Percentiles rank a stretch among this genome's conserved stretches.
Evolutionary conservation across 1,140 invertebrate species (phyloP).

Genomic region (Chelonus insularis): DNA sequence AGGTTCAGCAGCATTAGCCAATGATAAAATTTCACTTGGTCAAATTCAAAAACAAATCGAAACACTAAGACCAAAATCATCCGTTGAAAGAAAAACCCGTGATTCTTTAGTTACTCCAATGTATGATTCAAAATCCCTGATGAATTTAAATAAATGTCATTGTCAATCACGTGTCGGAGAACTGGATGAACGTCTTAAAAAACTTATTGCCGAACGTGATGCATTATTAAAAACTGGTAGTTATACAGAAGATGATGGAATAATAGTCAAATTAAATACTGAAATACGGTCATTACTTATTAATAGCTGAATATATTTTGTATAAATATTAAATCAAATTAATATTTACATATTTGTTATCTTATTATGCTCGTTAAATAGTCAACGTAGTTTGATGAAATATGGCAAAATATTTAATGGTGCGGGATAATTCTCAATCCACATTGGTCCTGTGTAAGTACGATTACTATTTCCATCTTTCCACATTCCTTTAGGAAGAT

Average conservation of each 20-base stretch:
- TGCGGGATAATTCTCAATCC: slow-evolving; percentile 70
- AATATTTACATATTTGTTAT: background rate
- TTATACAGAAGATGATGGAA: slow-evolving; percentile 53
- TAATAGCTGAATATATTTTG: slow-evolving; percentile 27
- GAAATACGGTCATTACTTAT: slow-evolving; percentile 47
- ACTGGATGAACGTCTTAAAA: slow-evolving; percentile 40
- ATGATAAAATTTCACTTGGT: slow-evolving; percentile 45
- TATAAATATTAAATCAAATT: slow-evolving; percentile 19
- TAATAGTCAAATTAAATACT: slow-evolving; percentile 47
- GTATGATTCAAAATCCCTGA: slow-evolving; percentile 34
- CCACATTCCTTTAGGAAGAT: slow-evolving; percentile 76
- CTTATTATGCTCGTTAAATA: too few relatives aligned
- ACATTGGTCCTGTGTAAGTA: slow-evolving; percentile 64
- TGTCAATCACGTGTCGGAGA: slow-evolving; percentile 32
- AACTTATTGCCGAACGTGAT: slow-evolving; percentile 46
- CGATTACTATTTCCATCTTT: slow-evolving; percentile 59
- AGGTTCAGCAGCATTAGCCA: slow-evolving; percentile 45
- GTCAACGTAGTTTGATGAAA: too few relatives aligned
- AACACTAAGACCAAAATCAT: slow-evolving; percentile 42
- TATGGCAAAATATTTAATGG: slow-evolving; percentile 69
- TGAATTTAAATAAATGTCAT: slow-evolving; percentile 25
- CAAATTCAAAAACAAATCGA: slow-evolving; percentile 51
- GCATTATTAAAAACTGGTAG: slow-evolving; percentile 49
- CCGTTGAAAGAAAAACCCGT: slow-evolving; percentile 31
- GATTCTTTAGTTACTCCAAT: slow-evolving; percentile 29